Evolutionary conservation across 30 jellyfish, hydroid and myxozoan species (phyloP).

Genomic region (Cassiopea andromeda): DNA sequence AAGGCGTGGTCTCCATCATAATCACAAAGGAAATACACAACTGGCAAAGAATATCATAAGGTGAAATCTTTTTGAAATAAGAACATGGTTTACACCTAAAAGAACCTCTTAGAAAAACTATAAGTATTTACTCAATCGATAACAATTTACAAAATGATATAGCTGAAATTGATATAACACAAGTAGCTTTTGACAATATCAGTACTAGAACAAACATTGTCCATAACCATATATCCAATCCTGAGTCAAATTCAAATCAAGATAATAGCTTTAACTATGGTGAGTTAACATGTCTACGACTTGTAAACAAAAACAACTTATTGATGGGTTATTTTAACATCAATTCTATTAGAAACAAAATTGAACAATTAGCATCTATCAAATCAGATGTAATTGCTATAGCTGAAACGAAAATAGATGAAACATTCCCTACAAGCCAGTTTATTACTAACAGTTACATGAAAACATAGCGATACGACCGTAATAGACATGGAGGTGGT

Average conservation of each 20-base stretch:
- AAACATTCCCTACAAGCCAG: slow-evolving; percentile 12
- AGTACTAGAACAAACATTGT: background rate
- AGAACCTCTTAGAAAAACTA: background rate
- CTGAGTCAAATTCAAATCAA: background rate
- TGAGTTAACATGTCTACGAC: background rate
- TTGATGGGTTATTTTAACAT: background rate
- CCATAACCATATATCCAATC: background rate
- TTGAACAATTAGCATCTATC: background rate
- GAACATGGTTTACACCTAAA: background rate
- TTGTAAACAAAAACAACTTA: background rate
- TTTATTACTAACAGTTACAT: background rate
- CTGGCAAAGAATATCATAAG: slow-evolving; percentile 21
- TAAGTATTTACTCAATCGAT: no score
- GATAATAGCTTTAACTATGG: background rate
- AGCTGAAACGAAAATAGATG: background rate
- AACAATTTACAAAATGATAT: no score
- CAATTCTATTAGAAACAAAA: background rate
- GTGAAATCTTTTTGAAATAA: slow-evolving; percentile 8
- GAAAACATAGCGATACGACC: background rate
- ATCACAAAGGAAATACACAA: slow-evolving; percentile 5
- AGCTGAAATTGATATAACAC: background rate
- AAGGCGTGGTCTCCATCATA: slow-evolving; percentile 21
- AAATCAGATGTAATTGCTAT: background rate
- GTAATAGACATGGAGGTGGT: background rate
- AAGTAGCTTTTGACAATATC: background rate